A percentile compares a stretch with the other conserved stretches of the same genome.
Conservation (phyloP, 1,140 invertebrate genomes). For the Drosophila kurseongensis region DNA sequence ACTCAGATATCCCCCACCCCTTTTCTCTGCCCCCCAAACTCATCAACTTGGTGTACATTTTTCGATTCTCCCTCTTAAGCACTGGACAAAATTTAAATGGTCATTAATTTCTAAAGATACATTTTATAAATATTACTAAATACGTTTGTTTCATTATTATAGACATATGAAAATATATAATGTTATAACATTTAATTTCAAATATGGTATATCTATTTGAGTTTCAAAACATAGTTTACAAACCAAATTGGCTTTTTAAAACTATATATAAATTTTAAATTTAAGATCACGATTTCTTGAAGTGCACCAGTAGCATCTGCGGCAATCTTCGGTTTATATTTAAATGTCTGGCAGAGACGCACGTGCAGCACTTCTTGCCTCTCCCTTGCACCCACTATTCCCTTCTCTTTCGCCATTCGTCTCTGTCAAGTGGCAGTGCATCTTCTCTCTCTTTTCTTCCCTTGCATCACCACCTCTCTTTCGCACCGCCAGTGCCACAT, state of each 20-base stretch:
- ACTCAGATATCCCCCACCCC: conserved; percentile 21
- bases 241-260: too few relatives aligned
- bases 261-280: too few relatives aligned
- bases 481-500: conserved; percentile 14
- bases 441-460: conserved; percentile 28
- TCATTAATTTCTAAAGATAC: too few relatives aligned
- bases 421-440: conserved; percentile 79
- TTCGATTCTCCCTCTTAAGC: conserved; percentile 43
- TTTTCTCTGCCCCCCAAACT: not conserved
- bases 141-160: too few relatives aligned
- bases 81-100: not conserved
- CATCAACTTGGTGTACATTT: conserved; percentile 58
- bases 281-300: not conserved
- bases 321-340: conserved; percentile 78
- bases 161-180: too few relatives aligned
- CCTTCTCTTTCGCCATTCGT: conserved; percentile 59
- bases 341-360: conserved; percentile 78
- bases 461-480: not conserved
- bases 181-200: too few relatives aligned
- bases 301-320: conserved; percentile 63
- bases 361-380: conserved; percentile 55
- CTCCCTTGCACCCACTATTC: not conserved
- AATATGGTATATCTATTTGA: too few relatives aligned
- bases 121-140: too few relatives aligned
- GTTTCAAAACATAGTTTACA: too few relatives aligned